Evolutionary conservation across 2,797 vertebrate genomes (phyloP), one percentile per base, ranked within the genome.

Genomic region (Platalea minor): DNA sequence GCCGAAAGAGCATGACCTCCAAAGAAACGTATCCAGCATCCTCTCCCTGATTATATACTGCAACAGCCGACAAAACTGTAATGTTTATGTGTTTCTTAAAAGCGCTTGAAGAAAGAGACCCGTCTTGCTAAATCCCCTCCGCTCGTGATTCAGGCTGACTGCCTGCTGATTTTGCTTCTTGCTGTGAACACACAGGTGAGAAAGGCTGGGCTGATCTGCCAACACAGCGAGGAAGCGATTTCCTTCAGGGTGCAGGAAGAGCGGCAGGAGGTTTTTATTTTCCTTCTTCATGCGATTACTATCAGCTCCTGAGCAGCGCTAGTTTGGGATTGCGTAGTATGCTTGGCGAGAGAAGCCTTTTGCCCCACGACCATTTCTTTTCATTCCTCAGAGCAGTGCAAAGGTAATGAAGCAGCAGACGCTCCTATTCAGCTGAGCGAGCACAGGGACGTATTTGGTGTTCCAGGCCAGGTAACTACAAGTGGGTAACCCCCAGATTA

Each of bases 261-360:
- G 37, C 1, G 25, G 41, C 45, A 24, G 67, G 69, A 76, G 24
- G 43, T 11, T 21, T 75, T 51, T 26, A 29, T 59, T 82, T 89
- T 56, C 25, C 17, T 68, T 88, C 41, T 39, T 67, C 11, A 2
- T 2, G 28, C 0, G 3, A 19, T 54, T 65, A 24, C 51, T 64
- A 41, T 6, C 59, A 70, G 43, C 24, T 85, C 35, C 35, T 73
- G 8, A 33, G 54, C 81, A 54, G 67, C 70, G 7, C 18, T 33
- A 9, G 12, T 17, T 17, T 1, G 37, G 59, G 63, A 41, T 39
- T 15, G 54, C 6, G 8, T 2, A 6, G 33, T 1, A 2, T 0
- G 8, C 51, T 59, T 2, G 29, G 20, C 3, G 7, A 61, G 39
- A 67, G 59, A 46, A 56, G 78, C 61, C 37, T 80, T 83, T 37